A percentile compares a stretch with the other conserved stretches of the same genome.
Conservation (phyloP, 2,797 vertebrate species). For the Sebastolobus altivelis region DNA sequence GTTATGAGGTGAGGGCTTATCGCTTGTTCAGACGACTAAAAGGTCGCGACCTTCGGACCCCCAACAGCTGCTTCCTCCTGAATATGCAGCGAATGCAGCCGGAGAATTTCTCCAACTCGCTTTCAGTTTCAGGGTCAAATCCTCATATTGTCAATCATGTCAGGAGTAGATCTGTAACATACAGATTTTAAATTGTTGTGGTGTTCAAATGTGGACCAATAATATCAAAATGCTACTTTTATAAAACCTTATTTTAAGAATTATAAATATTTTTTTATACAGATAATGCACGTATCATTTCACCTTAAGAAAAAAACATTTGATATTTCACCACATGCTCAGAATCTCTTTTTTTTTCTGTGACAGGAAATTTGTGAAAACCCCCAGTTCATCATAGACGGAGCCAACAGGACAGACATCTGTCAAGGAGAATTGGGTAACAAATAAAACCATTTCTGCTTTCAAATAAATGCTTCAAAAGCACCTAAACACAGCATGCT, state of each 20-base stretch:
- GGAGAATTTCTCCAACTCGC: not conserved
- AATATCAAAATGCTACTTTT: not conserved
- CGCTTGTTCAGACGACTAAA: conserved; percentile 12
- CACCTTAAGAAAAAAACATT: not conserved
- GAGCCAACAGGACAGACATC: conserved; percentile 94
- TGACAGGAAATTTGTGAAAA: conserved; percentile 93
- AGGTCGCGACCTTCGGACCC: conserved; percentile 26
- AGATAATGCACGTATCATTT: not conserved
- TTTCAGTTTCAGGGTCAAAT: conserved; percentile 42
- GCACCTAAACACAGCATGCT: too few species aligned
- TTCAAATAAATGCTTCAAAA: conserved; percentile 10
- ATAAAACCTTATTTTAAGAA: not conserved
- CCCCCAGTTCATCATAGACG: conserved; percentile 91
- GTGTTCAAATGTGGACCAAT: not conserved
- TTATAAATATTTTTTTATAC: not conserved
- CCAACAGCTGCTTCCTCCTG: conserved; percentile 47
- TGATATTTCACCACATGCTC: conserved; percentile 5
- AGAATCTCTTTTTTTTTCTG: conserved; percentile 16
- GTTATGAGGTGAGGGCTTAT: conserved; percentile 32
- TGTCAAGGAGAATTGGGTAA: conserved; percentile 94
- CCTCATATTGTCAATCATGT: conserved; percentile 15
- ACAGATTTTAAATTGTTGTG: not conserved
- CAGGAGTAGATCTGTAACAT: conserved; percentile 9
- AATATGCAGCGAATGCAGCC: conserved; percentile 24
- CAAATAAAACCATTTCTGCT: conserved; percentile 15